Evolutionary conservation across 1,140 invertebrate species (phyloP), one percentile per base, ranked within the genome.

Genomic region (Ericerus pela): DNA sequence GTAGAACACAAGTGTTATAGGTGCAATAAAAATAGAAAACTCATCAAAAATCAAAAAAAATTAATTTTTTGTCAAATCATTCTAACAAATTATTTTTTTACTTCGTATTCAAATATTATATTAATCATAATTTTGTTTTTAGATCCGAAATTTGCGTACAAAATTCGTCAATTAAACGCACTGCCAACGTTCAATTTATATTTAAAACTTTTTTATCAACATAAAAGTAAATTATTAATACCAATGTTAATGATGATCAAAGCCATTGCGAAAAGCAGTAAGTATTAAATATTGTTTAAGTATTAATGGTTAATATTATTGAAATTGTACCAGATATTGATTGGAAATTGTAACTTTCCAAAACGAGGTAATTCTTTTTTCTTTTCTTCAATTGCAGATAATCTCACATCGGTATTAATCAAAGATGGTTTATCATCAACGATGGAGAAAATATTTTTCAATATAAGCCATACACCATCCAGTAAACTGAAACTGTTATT

Each of bases 61-160:
- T n/a, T n/a, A n/a, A n/a, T n/a, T n/a, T n/a, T n/a, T n/a, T n/a
- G n/a, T n/a, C n/a, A n/a, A n/a, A n/a, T n/a, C n/a, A n/a, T n/a
- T n/a, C n/a, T n/a, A n/a, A n/a, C n/a, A n/a, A n/a, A n/a, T n/a
- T n/a, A n/a, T 11, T 12, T 12, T 33, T 30, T 18, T 55, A n/a
- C 5, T 24, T 43, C 12, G 14, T 37, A 30, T 51, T 53, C 30
- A 2, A 52, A 12, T 28, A 18, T 54, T 54, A 12, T 53, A 22
- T 20, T 53, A 24, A 28, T 53, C 53, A 3, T n/a, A 53, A 53
- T 22, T 27, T 52, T 52, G 53, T 36, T 73, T 72, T 24, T 68
- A 82, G 79, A 82, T 74, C 66, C 73, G 51, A 80, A 78, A 66
- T 80, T 81, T 63, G 72, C 76, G 36, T 67, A 72, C 14, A 79